A percentile compares a stretch with the other conserved stretches of the same genome.
Evolutionary conservation across 1,140 invertebrate genomes (phyloP).

Genomic region (Microplitis mediator): DNA sequence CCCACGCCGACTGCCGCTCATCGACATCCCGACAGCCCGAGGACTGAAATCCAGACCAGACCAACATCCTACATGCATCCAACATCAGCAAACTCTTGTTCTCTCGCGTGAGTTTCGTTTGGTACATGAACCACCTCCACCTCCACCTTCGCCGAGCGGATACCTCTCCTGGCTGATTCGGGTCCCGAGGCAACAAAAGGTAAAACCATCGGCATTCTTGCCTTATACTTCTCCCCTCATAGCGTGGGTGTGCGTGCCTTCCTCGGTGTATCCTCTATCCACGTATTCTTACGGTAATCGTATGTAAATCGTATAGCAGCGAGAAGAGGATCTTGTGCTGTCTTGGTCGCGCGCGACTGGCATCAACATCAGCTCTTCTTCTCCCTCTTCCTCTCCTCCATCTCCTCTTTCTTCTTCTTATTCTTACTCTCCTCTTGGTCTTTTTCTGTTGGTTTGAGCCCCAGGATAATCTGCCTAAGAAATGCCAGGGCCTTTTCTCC

Average conservation of each 20-base stretch:
- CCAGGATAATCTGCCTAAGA: background rate
- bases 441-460: background rate
- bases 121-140: background rate
- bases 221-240: slow-evolving; percentile 35
- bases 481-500: slow-evolving; percentile 3
- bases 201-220: slow-evolving; percentile 3
- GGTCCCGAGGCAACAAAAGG: background rate
- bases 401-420: background rate
- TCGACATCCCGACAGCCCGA: slow-evolving; percentile 53
- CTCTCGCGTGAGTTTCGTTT: slow-evolving; percentile 5
- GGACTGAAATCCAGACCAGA: slow-evolving; percentile 37
- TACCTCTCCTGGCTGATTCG: no score
- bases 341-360: slow-evolving; percentile 49
- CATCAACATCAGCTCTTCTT: background rate
- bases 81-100: background rate
- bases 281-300: slow-evolving; percentile 53
- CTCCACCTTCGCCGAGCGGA: background rate
- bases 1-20: slow-evolving; percentile 58
- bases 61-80: background rate
- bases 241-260: slow-evolving; percentile 59
- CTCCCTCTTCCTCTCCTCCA: background rate
- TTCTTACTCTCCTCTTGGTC: background rate
- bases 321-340: slow-evolving; percentile 38
- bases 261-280: background rate
- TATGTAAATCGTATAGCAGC: slow-evolving; percentile 59